Evolutionary conservation across 2,797 vertebrate species (phyloP), one percentile per base, ranked within the genome.

Genomic region (Scyliorhinus canicula): DNA sequence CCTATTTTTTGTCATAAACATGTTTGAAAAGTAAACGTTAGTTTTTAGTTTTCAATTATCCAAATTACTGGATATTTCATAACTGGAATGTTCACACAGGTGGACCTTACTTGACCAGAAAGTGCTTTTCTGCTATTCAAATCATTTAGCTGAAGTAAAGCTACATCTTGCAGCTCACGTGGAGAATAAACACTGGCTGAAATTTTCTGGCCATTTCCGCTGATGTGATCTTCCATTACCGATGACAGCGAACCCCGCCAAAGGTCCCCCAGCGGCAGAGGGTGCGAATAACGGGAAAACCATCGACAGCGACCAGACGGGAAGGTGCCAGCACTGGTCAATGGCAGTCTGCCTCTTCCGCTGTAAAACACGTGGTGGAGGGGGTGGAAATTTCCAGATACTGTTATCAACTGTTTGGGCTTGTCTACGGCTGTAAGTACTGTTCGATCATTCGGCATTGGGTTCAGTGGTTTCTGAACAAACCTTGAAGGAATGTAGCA

Each of bases 401-500:
- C 12, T 60, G 57, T 60, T 12, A 57, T 57, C 3, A 31, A 63
- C 55, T 7, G 19, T 14, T 71, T 93, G 93, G 47, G 47, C 28
- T 26, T 14, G 26, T 93, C 50, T 67, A n/a, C 26, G n/a, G n/a
- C n/a, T 63, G 63, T 16, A 93, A 93, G 3, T 91, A 8, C 19
- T 9, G 7, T 57, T 4, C 19, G 63, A 40, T 60, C 5, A 3
- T n/a, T 40, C 5, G 44, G 69, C 44, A 9, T 40, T 50, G 65
- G 93, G 52, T 50, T 52, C 44, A 52, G 35, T 74, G 28, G 16
- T 52, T 67, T 52, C 47, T 71, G 44, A 31, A n/a, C 65, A 71
- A 71, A 82, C 47, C 21, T 50, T 14, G 19, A 71, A 26, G 52
- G 44, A 71, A 74, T 52, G 5, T 24, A 74, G 95, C 96, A 97